Percentiles rank a stretch among this genome's conserved stretches.
Conservation (phyloP, 2,888 invertebrate genomes). For the Acronicta aceris region DNA sequence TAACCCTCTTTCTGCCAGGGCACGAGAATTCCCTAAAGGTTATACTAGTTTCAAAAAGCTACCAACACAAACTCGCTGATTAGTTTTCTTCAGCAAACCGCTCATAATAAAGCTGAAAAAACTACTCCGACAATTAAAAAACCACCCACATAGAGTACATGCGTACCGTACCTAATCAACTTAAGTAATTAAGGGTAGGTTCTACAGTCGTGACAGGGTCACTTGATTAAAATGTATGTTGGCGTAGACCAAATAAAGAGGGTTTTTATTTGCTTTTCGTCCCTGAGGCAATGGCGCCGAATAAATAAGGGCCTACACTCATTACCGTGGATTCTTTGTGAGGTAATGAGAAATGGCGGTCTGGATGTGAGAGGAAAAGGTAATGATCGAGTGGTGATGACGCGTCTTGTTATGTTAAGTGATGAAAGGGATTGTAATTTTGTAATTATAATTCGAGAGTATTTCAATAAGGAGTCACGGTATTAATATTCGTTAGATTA, state of each 20-base stretch:
- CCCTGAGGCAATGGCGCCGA: conserved; percentile 69
- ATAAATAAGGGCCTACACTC: conserved; percentile 65
- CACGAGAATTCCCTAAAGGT: neutral
- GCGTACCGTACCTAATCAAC: conserved; percentile 53
- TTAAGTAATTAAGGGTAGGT: conserved; percentile 68
- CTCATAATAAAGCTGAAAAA: conserved; percentile 6
- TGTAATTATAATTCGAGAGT: too few relatives aligned
- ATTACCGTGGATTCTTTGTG: conserved; percentile 54
- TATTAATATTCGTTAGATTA: too few relatives aligned
- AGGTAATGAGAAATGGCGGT: conserved; percentile 41
- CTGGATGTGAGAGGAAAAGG: conserved; percentile 25
- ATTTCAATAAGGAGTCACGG: too few relatives aligned
- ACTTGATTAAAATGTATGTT: conserved; percentile 79
- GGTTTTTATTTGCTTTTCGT: conserved; percentile 71
- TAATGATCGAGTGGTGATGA: conserved; percentile 32
- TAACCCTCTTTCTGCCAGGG: neutral
- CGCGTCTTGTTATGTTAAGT: conserved; percentile 25
- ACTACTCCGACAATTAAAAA: conserved; percentile 38
- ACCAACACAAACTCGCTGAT: conserved; percentile 1
- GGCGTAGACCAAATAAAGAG: conserved; percentile 72
- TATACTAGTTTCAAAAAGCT: neutral
- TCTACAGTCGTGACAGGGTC: conserved; percentile 42
- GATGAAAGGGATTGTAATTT: neutral
- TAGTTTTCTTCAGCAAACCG: conserved; percentile 20
- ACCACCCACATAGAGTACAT: conserved; percentile 8